phyloP scores from a whole-genome alignment of 2,888 invertebrate genomes.

The Anoncus sp. region DNA sequence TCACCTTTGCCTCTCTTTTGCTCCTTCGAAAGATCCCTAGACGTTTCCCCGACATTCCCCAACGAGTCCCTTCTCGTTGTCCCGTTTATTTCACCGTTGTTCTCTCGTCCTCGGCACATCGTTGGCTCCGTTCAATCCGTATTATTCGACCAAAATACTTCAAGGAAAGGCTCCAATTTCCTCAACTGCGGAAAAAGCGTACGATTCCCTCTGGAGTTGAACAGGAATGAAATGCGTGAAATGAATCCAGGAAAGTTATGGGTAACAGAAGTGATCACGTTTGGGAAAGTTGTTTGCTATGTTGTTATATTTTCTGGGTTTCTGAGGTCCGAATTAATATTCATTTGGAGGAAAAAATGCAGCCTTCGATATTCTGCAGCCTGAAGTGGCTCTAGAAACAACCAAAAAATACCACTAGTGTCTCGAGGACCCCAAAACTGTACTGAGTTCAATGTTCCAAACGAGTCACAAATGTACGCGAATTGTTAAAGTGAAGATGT shows the following conservation, averaged over 20 bases:
- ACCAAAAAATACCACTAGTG: too few species aligned
- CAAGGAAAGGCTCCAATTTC: conserved; percentile 48
- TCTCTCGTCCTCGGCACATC: conserved; percentile 8
- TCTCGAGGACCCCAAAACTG: too few species aligned
- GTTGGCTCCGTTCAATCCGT: conserved; percentile 24
- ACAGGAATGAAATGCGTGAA: not conserved
- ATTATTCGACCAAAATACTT: conserved; percentile 48
- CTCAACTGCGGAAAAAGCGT: conserved; percentile 1
- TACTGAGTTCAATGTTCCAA: too few species aligned
- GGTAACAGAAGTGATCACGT: not conserved
- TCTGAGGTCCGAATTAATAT: too few species aligned
- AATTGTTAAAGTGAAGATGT: too few species aligned
- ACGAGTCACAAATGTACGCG: too few species aligned
- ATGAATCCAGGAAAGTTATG: conserved; percentile 2
- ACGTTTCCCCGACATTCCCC: conserved; percentile 14
- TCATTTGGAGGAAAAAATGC: too few species aligned
- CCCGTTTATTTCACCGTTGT: conserved; percentile 21
- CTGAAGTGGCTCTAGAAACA: too few species aligned
- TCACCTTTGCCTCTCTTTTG: conserved; percentile 32
- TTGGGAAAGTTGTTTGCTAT: not conserved
- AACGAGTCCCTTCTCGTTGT: not conserved
- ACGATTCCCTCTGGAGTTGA: not conserved
- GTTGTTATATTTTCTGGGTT: not conserved
- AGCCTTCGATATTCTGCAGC: too few species aligned
- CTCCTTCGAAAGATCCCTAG: conserved; percentile 20